Base-by-base conservation (phyloP, 2,797 vertebrate species). In the Acipenser transmontanus region DNA sequence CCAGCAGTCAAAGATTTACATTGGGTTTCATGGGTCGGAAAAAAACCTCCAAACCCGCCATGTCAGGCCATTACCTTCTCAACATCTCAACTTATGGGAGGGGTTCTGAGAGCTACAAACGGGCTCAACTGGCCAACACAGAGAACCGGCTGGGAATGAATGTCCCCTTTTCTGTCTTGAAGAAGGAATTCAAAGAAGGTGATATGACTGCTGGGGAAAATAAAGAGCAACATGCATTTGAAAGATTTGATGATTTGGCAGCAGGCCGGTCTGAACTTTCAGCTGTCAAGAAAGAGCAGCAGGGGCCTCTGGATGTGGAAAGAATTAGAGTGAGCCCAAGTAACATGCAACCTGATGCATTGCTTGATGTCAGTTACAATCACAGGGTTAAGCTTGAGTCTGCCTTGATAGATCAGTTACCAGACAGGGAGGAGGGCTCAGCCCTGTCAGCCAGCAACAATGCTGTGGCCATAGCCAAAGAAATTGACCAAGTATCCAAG, bases 21-120 rank as follows among this genome's bases (percentile, higher is more conserved):
- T 78, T 93, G 56, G 95, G 96, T 7, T 93, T 95, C 79, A 78
- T 87, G 62, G 88, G 93, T 66, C 92, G 94, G 47, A 93, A 93
- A 85, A 90, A 91, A 49, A 72, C 70, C 48, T 89, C 92, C 17
- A 93, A 88, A 78, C 97, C 97, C 6, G 97, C 97, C 6, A 96
- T 99, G 96, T 92, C 93, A 0, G 97, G 97, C 34, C 97, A 99
- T 67, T 99, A 99, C 61, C 92, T 99, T 77, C 94, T 99, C 65
- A 99, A 99, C 60, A 85, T 97, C 72, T 97, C 97, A 71, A 98
- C 96, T 0, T 99, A 99, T 0, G 95, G 97, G 12, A 86, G 95
- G 6, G 94, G 93, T 50, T 83, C 95, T 0, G 96, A 98, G 76
- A 90, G 88, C 49, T 72, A 87, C 76, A 93, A 87, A 79, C 90